Conservation (phyloP, 2,888 invertebrate species). For the Aethes cnicana region DNA sequence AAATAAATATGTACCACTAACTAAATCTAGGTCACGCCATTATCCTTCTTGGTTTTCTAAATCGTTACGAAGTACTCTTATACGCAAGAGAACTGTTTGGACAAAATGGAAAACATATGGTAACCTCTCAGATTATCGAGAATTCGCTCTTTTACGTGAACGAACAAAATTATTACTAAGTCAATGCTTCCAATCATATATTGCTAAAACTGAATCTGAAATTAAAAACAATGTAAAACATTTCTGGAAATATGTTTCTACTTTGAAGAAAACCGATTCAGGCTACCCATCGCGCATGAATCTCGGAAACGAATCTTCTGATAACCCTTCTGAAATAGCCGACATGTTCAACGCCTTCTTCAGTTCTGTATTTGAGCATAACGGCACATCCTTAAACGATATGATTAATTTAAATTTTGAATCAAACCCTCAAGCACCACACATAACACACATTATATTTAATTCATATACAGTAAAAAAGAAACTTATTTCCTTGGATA, state of each 20-base stretch:
- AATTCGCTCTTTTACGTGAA: not conserved
- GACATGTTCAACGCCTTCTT: not conserved
- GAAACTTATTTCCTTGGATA: not conserved
- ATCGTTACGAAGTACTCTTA: not conserved
- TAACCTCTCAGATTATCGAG: not conserved
- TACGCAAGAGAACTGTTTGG: not conserved
- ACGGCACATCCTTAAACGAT: not conserved
- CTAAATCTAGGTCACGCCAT: not conserved
- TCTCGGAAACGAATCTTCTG: not conserved
- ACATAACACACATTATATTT: not conserved
- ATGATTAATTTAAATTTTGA: not conserved
- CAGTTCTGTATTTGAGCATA: not conserved
- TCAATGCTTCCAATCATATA: not conserved
- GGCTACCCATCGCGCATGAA: not conserved
- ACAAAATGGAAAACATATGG: not conserved
- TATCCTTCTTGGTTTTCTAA: not conserved
- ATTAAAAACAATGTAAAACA: not conserved
- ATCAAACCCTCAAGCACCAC: not conserved
- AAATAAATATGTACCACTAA: not conserved
- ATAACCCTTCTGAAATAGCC: not conserved
- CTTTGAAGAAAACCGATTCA: not conserved
- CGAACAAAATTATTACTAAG: not conserved
- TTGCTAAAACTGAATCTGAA: not conserved
- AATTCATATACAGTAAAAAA: not conserved
- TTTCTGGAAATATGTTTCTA: not conserved